Percentiles rank a stretch among this genome's conserved stretches.
Conservation (phyloP, 2,888 invertebrate genomes). For the Stomorhina lunata region DNA sequence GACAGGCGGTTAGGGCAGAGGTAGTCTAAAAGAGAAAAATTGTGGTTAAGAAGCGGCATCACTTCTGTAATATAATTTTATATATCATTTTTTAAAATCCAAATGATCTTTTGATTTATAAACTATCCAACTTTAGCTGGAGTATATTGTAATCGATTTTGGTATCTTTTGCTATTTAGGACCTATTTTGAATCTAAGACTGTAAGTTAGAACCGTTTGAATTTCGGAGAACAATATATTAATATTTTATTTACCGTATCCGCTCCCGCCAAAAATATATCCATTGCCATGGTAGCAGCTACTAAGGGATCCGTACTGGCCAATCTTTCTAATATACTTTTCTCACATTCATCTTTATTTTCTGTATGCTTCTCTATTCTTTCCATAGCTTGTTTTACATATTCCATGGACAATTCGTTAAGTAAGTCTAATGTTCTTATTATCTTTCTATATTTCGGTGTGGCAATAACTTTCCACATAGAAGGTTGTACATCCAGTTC, state of each 20-base stretch:
- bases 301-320: conserved; percentile 74
- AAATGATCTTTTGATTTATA: too few relatives aligned
- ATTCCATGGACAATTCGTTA: conserved; percentile 68
- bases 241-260: conserved; percentile 67
- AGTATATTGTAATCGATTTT: too few relatives aligned
- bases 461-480: conserved; percentile 69
- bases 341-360: conserved; percentile 67
- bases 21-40: neutral
- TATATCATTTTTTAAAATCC: too few relatives aligned
- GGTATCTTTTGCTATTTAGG: too few relatives aligned
- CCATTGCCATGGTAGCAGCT: conserved; percentile 70
- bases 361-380: conserved; percentile 68
- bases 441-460: conserved; percentile 67
- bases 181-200: too few relatives aligned
- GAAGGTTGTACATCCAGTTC: conserved; percentile 72
- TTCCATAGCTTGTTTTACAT: conserved; percentile 75
- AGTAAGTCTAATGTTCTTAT: conserved; percentile 67
- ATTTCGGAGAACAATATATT: too few relatives aligned
- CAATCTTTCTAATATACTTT: conserved; percentile 81
- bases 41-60: too few relatives aligned
- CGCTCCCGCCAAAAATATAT: conserved; percentile 69
- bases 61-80: too few relatives aligned
- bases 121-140: too few relatives aligned
- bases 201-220: too few relatives aligned
- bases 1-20: conserved; percentile 79